Conservation (phyloP, 2,113 vertebrate genomes). For the Hydropotes inermis region DNA sequence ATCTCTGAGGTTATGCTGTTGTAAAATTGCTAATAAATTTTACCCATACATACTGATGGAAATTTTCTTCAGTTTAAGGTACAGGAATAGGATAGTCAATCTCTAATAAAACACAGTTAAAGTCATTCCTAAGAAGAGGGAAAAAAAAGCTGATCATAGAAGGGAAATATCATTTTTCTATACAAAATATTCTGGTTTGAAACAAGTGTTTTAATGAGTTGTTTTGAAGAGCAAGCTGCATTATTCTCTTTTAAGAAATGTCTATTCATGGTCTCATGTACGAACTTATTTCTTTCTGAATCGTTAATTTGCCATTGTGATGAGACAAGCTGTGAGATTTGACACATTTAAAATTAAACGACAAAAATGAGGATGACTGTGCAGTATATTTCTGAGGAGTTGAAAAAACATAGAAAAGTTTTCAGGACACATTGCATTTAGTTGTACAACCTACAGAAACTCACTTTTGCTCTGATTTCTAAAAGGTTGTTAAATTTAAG, state of each 20-base stretch:
- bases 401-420: background rate
- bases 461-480: background rate
- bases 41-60: background rate
- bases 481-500: background rate
- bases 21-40: background rate
- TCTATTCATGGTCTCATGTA: background rate
- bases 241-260: constrained; percentile 21
- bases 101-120: background rate
- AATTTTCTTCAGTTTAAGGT: background rate
- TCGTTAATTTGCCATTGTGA: constrained; percentile 43
- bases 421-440: background rate
- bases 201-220: constrained; percentile 60
- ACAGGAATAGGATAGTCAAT: background rate
- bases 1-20: background rate
- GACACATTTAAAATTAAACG: background rate
- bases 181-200: background rate
- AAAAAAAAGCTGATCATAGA: background rate
- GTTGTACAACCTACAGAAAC: background rate
- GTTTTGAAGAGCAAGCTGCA: background rate
- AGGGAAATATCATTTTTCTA: background rate
- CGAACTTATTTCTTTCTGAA: background rate
- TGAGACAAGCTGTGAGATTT: constrained; percentile 6
- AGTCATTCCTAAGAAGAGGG: background rate
- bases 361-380: background rate
- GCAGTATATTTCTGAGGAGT: background rate